Percentiles rank a stretch among this genome's conserved stretches.
phyloP scores from a whole-genome alignment of 1,140 invertebrate species.

The Drosophila pectinifera region DNA sequence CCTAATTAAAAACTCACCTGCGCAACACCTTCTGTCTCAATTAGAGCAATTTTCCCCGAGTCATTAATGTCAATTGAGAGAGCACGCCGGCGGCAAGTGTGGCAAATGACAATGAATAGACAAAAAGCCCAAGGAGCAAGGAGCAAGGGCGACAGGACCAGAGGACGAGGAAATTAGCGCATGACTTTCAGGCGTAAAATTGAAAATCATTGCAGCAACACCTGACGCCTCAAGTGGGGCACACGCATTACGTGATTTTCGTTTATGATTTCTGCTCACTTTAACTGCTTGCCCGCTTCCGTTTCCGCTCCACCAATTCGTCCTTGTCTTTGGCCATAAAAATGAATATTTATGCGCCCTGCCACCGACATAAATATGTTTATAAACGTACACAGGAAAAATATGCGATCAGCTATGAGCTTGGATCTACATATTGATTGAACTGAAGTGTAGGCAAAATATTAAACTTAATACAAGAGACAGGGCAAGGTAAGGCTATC shows the following conservation, averaged over 20 bases:
- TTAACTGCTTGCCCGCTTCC: conserved; percentile 74
- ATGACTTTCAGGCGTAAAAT: conserved; percentile 82
- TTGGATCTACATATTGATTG: too few species aligned
- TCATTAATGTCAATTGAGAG: conserved; percentile 78
- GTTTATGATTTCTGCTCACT: conserved; percentile 81
- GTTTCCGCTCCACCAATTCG: conserved; percentile 28
- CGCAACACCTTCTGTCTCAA: conserved; percentile 66
- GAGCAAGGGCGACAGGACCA: conserved; percentile 1
- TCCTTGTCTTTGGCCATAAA: conserved; percentile 74
- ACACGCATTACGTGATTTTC: conserved; percentile 78
- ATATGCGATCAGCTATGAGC: not conserved
- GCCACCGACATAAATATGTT: conserved; percentile 68
- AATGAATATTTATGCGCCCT: conserved; percentile 79
- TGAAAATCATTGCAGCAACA: conserved; percentile 83
- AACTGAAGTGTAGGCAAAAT: too few species aligned
- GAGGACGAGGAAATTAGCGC: conserved; percentile 72
- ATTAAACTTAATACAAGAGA: too few species aligned
- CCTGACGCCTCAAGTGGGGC: conserved; percentile 56
- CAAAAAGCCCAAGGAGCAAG: conserved; percentile 36
- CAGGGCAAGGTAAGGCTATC: not conserved
- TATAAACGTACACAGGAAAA: conserved; percentile 41
- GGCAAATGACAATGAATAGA: conserved; percentile 82
- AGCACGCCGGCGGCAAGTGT: conserved; percentile 38
- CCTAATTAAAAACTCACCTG: conserved; percentile 67
- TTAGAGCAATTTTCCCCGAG: conserved; percentile 69